A percentile compares a stretch with the other conserved stretches of the same genome.
Evolutionary conservation across 2,888 invertebrate species (phyloP).

Genomic region (Nephrotoma flavescens): DNA sequence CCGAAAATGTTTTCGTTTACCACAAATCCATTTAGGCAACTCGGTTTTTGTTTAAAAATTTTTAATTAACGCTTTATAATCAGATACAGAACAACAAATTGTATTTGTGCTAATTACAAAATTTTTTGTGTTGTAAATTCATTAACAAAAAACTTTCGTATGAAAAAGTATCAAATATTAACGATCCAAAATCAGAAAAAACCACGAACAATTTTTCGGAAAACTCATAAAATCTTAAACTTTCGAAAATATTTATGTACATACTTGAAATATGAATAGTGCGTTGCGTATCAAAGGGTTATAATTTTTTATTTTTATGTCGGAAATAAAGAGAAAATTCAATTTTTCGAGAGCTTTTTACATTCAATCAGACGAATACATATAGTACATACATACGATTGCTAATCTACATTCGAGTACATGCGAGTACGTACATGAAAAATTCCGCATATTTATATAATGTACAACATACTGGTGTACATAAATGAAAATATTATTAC

Average conservation of each 20-base stretch:
- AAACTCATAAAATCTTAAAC: not conserved
- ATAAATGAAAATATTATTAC: not conserved
- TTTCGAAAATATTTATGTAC: not conserved
- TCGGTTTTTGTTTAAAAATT: not conserved
- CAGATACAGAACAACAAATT: not conserved
- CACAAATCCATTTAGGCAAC: not conserved
- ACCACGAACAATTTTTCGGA: not conserved
- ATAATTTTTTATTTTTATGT: not conserved
- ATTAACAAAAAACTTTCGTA: not conserved
- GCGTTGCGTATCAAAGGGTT: not conserved
- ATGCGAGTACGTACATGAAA: too few species aligned
- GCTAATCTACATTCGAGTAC: not conserved
- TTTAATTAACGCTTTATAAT: not conserved
- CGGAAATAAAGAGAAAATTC: not conserved
- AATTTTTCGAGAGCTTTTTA: not conserved
- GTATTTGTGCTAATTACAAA: not conserved
- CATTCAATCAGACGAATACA: not conserved
- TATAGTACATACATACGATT: not conserved
- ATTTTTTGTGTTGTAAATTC: not conserved
- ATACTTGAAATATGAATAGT: not conserved
- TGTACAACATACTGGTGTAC: not conserved
- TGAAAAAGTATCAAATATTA: not conserved
- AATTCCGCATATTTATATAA: too few species aligned
- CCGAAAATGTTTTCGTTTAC: not conserved
- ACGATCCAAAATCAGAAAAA: not conserved